Evolutionary conservation across 1,140 invertebrate species (phyloP), one percentile per base, ranked within the genome.

Genomic region (Littorina saxatilis): DNA sequence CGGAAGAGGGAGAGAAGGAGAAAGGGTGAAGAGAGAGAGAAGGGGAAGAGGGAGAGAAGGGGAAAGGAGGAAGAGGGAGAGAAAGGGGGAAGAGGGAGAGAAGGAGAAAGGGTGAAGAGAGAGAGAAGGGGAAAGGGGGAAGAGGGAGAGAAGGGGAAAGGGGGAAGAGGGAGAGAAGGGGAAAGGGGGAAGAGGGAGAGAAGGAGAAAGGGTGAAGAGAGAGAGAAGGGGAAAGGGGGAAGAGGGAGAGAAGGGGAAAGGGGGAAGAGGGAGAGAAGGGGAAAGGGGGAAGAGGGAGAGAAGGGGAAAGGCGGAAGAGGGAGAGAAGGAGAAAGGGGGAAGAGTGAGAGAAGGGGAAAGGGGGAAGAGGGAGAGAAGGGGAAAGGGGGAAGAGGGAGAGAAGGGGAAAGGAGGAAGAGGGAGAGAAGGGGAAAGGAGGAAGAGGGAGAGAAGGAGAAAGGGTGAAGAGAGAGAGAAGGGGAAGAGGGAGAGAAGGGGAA

Each of bases 371-470:
- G 37, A n/a, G n/a, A 27, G n/a, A n/a, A 68, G 63, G 35, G 35
- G n/a, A 27, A 68, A n/a, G 35, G n/a, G 63, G 35, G 35, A 35
- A 27, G 35, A 35, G 35, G n/a, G 63, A 35, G 35, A 35, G 35
- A 68, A 32, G n/a, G 29, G n/a, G 35, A 35, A 27, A 68, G 63
- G n/a, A 27, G n/a, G 29, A 32, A 35, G 32, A 35, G n/a, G 29
- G n/a, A 35, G 32, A 29, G 37, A 32, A 72, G 40, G 37, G 68
- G 37, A 32, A 35, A 1, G 29, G 40, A 72, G 68, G 37, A 29
- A 43, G 40, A 72, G 68, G 37, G 40, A 43, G 40, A 72, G 68
- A 72, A 29, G 29, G 40, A n/a, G n/a, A n/a, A n/a, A n/a, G n/a
- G n/a, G n/a, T n/a, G n/a, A n/a, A n/a, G n/a, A n/a, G n/a, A n/a